A percentile compares a stretch with the other conserved stretches of the same genome.
These are phyloP conservation scores for Rhynchomys soricoides DNA, from an alignment of 2,113 vertebrate genomes.

Conservation along the genomic window DNA sequence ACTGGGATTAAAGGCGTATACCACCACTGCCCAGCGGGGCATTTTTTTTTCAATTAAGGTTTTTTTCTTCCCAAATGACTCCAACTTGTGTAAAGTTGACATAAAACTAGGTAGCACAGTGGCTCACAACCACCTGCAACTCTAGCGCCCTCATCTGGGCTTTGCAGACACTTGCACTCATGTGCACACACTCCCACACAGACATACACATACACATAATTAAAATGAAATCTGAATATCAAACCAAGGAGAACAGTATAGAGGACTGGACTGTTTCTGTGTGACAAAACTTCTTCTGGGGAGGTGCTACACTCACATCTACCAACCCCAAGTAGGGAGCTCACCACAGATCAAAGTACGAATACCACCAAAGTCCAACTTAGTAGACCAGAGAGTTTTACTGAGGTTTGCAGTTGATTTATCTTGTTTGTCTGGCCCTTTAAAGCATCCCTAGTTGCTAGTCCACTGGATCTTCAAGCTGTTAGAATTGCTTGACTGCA, in stretches of 20 bases:
- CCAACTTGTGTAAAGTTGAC: not conserved
- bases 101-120: not conserved
- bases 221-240: not conserved
- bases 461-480: no score
- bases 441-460: no score
- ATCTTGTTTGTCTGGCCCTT: no score
- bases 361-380: not conserved
- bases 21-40: no score
- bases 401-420: no score
- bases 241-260: not conserved
- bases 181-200: not conserved
- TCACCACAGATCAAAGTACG: not conserved
- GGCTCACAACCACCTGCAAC: not conserved
- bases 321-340: not conserved
- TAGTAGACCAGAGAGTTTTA: not conserved
- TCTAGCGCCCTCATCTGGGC: no score
- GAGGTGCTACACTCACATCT: not conserved
- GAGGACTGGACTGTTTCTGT: not conserved
- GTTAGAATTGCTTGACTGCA: not conserved
- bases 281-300: not conserved
- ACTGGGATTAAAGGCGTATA: no score
- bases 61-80: not conserved
- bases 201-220: not conserved
- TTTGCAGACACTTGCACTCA: not conserved
- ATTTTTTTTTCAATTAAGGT: not conserved